Base-by-base conservation (phyloP, 2,113 vertebrate species). In the Callipepla squamata region DNA sequence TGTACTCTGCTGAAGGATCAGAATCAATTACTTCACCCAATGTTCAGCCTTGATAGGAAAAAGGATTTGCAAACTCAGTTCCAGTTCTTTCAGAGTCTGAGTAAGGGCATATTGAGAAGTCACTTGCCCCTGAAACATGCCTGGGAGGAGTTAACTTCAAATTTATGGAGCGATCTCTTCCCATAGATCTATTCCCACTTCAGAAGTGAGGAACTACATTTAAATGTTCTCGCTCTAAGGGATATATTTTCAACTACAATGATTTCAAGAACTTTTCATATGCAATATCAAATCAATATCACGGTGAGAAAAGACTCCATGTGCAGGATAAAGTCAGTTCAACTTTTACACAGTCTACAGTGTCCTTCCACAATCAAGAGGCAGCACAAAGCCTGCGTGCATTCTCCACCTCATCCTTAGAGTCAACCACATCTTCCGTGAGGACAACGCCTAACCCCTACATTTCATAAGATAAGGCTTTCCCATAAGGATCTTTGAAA, bases 321-420 rank as follows among this genome's bases (percentile, higher is more conserved):
- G 48, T 85, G 11, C 65, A 48, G 6, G 36, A 18, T 40, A 19
- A 80, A 74, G 65, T 48, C 87, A 84, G 59, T 28, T 0, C 59
- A 23, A 40, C 28, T 53, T 73, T n/a, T 85, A 65, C 21, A 53
- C 12, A 50, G 30, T 58, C 59, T 55, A 74, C 5, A 4, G 62
- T 28, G 55, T 8, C 11, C 9, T 70, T 73, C 38, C 68, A 47
- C 3, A 16, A 5, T 4, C 1, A 11, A 59, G 14, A 26, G 14
- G 45, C 9, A 59, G 13, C 5, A 61, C 16, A 79, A 80, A 82
- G 75, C 13, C 16, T 69, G 40, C 62, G n/a, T 0, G 0, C 19
- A 63, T 13, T 19, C 38, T 57, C 32, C 34, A 88, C 22, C 8
- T 79, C 36, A 28, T 18, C 26, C 25, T 40, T 0, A 5, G 48